A percentile compares a stretch with the other conserved stretches of the same genome.
These are phyloP conservation scores for Heteromormyrus szaboi DNA, from an alignment of 2,797 vertebrate species.

Conservation along the genomic window DNA sequence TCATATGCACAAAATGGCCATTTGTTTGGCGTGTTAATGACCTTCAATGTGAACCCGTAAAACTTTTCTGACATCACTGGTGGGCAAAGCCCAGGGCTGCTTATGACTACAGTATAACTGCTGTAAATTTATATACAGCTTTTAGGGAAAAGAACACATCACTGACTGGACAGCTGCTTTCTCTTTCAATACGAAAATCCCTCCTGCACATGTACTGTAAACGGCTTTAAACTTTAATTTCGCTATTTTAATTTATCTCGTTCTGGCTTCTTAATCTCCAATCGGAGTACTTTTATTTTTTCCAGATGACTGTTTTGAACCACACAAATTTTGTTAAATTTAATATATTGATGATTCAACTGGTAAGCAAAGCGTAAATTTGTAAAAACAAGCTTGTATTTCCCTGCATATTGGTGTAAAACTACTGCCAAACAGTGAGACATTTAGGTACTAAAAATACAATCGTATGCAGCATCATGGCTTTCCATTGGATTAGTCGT, in stretches of 20 bases:
- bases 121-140: neutral
- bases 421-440: neutral
- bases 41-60: neutral
- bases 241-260: neutral
- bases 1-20: neutral
- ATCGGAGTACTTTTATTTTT: neutral
- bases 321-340: neutral
- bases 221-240: neutral
- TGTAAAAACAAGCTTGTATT: neutral
- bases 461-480: neutral
- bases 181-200: neutral
- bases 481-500: neutral
- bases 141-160: neutral
- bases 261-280: neutral
- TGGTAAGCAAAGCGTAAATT: neutral
- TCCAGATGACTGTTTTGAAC: neutral
- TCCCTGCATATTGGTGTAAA: neutral
- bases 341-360: neutral
- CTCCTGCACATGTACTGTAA: neutral
- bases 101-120: neutral
- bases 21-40: neutral
- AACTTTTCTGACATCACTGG: neutral
- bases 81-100: neutral
- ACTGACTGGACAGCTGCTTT: neutral
- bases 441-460: neutral